Percentiles rank a stretch among this genome's conserved stretches.
These are phyloP conservation scores for Phaethornis superciliosus DNA, from an alignment of 2,113 vertebrate genomes.

Conservation along the genomic window DNA sequence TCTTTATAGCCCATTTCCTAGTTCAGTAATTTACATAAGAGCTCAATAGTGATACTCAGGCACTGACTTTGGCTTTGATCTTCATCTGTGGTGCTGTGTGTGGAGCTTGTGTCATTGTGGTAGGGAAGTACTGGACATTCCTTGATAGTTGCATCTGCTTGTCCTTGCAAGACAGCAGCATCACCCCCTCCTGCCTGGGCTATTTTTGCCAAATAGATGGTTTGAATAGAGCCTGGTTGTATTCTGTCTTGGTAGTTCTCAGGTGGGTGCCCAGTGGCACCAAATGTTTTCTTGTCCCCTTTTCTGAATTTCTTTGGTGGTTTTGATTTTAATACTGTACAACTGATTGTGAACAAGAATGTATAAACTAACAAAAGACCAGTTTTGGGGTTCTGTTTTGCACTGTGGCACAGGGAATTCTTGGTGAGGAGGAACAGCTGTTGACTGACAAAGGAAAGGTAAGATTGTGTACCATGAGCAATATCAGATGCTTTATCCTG, in stretches of 20 bases:
- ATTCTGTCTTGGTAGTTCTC: neutral
- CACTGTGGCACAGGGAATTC: neutral
- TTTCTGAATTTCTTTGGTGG: neutral
- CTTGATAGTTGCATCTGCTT: neutral
- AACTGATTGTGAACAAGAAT: neutral
- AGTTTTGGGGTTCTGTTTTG: neutral
- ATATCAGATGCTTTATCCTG: neutral
- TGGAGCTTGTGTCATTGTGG: neutral
- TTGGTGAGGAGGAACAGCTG: neutral
- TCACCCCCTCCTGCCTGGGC: neutral
- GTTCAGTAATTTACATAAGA: neutral
- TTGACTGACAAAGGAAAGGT: neutral
- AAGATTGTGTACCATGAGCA: neutral
- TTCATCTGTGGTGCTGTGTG: neutral
- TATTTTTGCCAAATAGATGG: neutral
- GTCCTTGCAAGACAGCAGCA: neutral
- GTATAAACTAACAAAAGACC: neutral
- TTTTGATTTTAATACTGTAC: neutral
- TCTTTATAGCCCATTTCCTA: neutral
- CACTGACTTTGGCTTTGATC: neutral
- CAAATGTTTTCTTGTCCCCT: neutral
- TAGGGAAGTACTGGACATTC: neutral
- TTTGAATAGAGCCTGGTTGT: neutral
- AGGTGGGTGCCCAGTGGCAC: neutral
- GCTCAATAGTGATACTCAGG: neutral